Conservation (phyloP, 2,888 invertebrate genomes). For the Aspidiotus rigidus region DNA sequence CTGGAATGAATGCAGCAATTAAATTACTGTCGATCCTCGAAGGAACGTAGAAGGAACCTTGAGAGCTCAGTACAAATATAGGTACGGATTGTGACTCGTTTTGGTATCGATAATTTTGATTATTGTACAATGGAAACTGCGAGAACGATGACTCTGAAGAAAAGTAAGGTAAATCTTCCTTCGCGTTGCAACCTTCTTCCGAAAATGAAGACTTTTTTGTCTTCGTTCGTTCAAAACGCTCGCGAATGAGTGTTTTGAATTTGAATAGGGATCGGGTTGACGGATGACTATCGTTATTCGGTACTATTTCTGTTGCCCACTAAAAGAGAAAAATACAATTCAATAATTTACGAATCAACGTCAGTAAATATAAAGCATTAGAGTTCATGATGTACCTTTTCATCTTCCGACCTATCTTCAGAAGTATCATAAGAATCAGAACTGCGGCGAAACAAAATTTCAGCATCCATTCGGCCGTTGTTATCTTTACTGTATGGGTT, state of each 20-base stretch:
- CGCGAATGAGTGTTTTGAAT: conserved; percentile 89
- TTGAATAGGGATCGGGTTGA: conserved; percentile 54
- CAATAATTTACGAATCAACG: neutral
- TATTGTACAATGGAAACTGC: neutral
- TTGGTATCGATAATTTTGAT: neutral
- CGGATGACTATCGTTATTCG: conserved; percentile 42
- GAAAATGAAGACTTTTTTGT: conserved; percentile 11
- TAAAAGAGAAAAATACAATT: conserved; percentile 13
- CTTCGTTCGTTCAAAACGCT: conserved; percentile 54
- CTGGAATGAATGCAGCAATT: conserved; percentile 55
- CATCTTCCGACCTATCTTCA: too few species aligned
- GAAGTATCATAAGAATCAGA: too few species aligned
- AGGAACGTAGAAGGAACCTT: conserved; percentile 80
- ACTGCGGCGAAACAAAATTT: too few species aligned
- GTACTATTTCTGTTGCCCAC: conserved; percentile 38
- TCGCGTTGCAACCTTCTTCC: neutral
- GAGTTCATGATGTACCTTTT: too few species aligned
- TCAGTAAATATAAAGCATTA: too few species aligned
- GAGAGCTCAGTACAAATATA: conserved; percentile 81
- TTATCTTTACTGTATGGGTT: too few species aligned
- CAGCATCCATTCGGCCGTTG: too few species aligned
- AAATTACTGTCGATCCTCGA: conserved; percentile 67
- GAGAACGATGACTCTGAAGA: neutral
- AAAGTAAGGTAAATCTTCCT: neutral
- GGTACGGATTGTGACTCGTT: conserved; percentile 52